phyloP scores from a whole-genome alignment of 2,888 invertebrate species.

The Blera fallax region DNA sequence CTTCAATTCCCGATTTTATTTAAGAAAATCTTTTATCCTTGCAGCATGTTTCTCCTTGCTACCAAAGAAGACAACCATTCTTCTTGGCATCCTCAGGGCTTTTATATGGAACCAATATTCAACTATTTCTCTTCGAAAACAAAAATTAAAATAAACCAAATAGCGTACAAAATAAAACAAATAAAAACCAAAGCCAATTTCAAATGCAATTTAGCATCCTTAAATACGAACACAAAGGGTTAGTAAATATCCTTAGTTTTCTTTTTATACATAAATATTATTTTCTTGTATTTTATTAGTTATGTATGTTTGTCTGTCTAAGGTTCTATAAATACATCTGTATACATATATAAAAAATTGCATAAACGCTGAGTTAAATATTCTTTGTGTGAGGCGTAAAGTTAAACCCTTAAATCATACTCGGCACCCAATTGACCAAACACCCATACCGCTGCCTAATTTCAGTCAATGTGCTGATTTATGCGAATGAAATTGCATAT shows the following conservation, averaged over 20 bases:
- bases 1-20: too few species aligned
- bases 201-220: conserved; percentile 45
- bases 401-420: background rate
- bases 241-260: conserved; percentile 15
- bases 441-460: background rate
- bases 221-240: conserved; percentile 25
- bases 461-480: conserved; percentile 43
- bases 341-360: background rate
- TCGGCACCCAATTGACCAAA: background rate
- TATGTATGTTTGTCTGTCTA: background rate
- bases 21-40: background rate
- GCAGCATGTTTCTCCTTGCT: conserved; percentile 12
- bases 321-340: background rate
- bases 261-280: conserved; percentile 7
- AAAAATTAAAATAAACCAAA: conserved; percentile 16
- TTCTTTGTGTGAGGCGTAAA: background rate
- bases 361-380: conserved; percentile 11
- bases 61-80: background rate
- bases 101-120: background rate
- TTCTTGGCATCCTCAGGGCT: background rate
- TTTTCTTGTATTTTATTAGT: background rate
- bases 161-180: conserved; percentile 13
- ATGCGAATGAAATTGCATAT: conserved; percentile 61
- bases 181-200: conserved; percentile 56
- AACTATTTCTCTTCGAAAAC: background rate